Base-by-base conservation (phyloP, 2,888 invertebrate genomes). In the Sinopyrophorus schimmeli region DNA sequence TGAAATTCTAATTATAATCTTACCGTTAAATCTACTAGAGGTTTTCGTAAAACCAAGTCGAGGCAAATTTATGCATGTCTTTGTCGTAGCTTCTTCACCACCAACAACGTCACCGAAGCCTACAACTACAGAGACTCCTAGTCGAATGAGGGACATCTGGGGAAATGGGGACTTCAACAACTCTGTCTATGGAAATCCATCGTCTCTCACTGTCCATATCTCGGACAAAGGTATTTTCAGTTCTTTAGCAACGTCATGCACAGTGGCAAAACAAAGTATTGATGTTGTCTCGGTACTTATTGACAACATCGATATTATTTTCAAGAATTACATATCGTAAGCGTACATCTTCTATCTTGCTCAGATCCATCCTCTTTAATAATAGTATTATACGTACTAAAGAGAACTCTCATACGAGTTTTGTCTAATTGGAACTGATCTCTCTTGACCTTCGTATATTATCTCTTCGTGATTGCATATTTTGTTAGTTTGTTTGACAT, bases 41-140 rank as follows among this genome's bases (percentile, higher is more conserved):
- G 17, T 32, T 18, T 21, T 18, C 15, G n/a, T 38, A 16, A 46
- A 28, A 32, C 21, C 24, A 44, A 39, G 46, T 46, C 32, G 39
- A 30, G 38, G 31, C 57, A 54, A 54, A 56, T 61, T 61, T 15
- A 52, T 38, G 60, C 58, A 60, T 65, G 59, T 65, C 66, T 69
- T 70, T 72, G 68, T 72, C 70, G 69, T 74, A 90, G 90, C 84
- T 64, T 88, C 90, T 20, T 81, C 84, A 58, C 88, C 89, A 41
- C 89, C 90, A 35, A 89, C 89, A 47, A 89, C 90, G 38, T 83
- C 86, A 57, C 85, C 89, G 47, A 83, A 82, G 66, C 87, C 89
- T 31, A 82, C 84, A 52, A 88, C 87, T 47, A 83, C 83, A 43
- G 80, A 80, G 63, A 75, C 80, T 52, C 70, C 76, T 47, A 74